Evolutionary conservation across 2,888 invertebrate species (phyloP), one percentile per base, ranked within the genome.

Genomic region (Polydrusus cervinus): DNA sequence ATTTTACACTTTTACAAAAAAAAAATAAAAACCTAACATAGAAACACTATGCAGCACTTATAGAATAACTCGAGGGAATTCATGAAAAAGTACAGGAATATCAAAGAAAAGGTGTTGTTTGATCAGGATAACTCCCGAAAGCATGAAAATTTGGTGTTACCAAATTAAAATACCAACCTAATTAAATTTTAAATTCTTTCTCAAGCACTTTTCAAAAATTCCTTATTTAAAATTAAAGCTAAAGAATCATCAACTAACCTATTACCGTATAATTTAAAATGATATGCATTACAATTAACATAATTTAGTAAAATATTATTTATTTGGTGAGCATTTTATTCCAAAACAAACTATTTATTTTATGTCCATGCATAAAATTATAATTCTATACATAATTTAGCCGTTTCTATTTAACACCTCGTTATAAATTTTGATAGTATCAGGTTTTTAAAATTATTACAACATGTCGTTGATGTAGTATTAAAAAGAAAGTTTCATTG

Each of bases 391-490:
- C 53, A 18, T 53, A 40, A 53, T 55, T 53, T 67, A 55, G 18
- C 55, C 40, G 43, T 67, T 67, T 53, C 55, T 67, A 67, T 53
- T 67, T 67, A 67, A 67, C 67, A 67, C 67, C 67, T 67, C 67
- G 49, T 67, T 67, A 40, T 55, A 67, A 67, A 67, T 67, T 67
- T 67, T 55, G 55, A 67, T 67, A 34, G 55, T 53, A 67, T 67
- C 55, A n/a, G 18, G 55, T 67, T 67, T 20, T 34, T 53, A 53
- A 67, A 67, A 67, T 25, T 55, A 55, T 67, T 67, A 43, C 67
- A 67, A 67, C 53, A 67, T 67, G 16, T 53, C 40, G 20, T 67
- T 38, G 53, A 67, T 47, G 53, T 53, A 14, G 13, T 40, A 67
- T 67, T 67, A 67, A 25, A 67, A 67, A 51, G 49, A 40, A 67